Evolutionary conservation across 2,888 invertebrate species (phyloP).

Genomic region (Sisyra terminalis): DNA sequence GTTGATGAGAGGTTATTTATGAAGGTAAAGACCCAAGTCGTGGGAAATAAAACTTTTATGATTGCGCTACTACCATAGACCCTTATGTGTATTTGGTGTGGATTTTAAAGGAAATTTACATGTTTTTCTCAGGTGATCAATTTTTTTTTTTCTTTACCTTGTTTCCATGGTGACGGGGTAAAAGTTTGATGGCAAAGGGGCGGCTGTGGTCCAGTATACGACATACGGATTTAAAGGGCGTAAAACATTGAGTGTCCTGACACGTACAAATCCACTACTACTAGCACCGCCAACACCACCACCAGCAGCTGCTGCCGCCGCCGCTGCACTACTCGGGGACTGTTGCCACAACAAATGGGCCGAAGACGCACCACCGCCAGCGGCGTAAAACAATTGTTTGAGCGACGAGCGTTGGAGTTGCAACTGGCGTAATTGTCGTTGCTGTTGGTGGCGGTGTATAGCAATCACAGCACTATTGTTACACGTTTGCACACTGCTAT

Average conservation of each 20-base stretch:
- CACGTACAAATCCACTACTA: slow-evolving; percentile 9
- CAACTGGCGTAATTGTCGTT: too few relatives aligned
- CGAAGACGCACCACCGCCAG: neutral
- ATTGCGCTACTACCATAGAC: too few relatives aligned
- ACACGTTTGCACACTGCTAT: neutral
- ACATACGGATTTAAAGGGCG: slow-evolving; percentile 9
- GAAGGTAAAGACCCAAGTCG: too few relatives aligned
- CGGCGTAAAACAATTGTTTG: neutral
- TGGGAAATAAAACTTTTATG: too few relatives aligned
- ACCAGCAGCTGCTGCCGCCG: neutral
- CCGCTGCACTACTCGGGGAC: neutral
- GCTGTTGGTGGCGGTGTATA: neutral
- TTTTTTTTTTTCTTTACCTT: slow-evolving; percentile 7
- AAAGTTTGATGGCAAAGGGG: slow-evolving; percentile 6
- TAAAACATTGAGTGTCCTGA: slow-evolving; percentile 7
- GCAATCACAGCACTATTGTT: neutral
- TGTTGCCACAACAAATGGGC: slow-evolving; percentile 8
- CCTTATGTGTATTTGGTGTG: too few relatives aligned
- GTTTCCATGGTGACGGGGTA: slow-evolving; percentile 9
- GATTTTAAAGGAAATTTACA: too few relatives aligned
- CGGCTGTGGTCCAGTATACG: slow-evolving; percentile 8
- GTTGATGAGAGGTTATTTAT: too few relatives aligned
- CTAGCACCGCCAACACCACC: too few relatives aligned
- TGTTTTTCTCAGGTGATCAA: too few relatives aligned
- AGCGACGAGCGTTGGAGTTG: neutral